phyloP scores from a whole-genome alignment of 1,140 invertebrate genomes.

The Ectropis grisescens region DNA sequence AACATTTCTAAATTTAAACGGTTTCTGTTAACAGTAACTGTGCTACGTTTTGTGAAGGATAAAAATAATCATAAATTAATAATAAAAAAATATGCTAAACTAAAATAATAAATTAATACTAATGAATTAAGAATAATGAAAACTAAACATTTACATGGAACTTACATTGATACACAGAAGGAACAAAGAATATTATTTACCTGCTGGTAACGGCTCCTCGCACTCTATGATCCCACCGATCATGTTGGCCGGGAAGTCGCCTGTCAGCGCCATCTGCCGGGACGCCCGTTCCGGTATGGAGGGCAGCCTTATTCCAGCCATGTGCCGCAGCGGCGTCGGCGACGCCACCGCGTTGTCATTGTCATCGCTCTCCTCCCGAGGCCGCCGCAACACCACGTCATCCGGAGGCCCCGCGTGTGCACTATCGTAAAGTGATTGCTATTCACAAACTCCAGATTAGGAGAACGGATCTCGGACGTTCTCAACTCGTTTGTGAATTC shows the following conservation, averaged over 20 bases:
- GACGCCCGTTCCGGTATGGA: slow-evolving; percentile 83
- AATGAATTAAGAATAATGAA: too few relatives aligned
- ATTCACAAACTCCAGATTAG: slow-evolving; percentile 63
- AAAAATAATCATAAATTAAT: too few relatives aligned
- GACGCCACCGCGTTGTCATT: slow-evolving; percentile 57
- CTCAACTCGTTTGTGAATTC: slow-evolving; percentile 62
- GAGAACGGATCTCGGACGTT: slow-evolving; percentile 66
- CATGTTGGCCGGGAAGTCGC: slow-evolving; percentile 70
- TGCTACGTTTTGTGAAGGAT: too few relatives aligned
- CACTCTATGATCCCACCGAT: slow-evolving; percentile 69
- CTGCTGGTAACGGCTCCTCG: slow-evolving; percentile 88
- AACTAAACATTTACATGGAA: too few relatives aligned
- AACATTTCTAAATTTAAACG: too few relatives aligned
- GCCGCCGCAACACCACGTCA: slow-evolving; percentile 40
- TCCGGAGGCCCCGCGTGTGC: slow-evolving; percentile 59
- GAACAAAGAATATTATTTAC: too few relatives aligned
- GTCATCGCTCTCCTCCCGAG: slow-evolving; percentile 45
- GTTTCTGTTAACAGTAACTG: too few relatives aligned
- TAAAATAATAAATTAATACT: too few relatives aligned
- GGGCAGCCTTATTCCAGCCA: slow-evolving; percentile 82
- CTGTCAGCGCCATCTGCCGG: slow-evolving; percentile 74
- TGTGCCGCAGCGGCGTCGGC: slow-evolving; percentile 78
- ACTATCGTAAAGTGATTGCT: slow-evolving; percentile 64
- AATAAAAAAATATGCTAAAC: too few relatives aligned
- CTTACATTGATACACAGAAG: too few relatives aligned